Evolutionary conservation across 2,113 vertebrate genomes (phyloP).

Genomic region (Phylloscopus whistleri): DNA sequence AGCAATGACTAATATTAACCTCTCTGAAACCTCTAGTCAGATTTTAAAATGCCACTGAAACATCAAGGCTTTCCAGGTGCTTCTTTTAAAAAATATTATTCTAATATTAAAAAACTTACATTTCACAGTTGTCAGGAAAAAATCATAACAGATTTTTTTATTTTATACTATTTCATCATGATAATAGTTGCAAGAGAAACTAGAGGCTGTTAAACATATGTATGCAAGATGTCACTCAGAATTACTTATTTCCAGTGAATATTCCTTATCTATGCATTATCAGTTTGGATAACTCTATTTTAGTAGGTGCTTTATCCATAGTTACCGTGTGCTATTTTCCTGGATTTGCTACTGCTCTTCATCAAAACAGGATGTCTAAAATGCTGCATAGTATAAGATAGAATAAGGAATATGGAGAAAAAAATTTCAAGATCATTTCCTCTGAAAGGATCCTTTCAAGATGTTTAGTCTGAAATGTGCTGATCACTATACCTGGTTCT

Average conservation of each 20-base stretch:
- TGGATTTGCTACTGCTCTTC: not conserved
- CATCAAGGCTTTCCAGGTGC: not conserved
- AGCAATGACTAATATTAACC: not conserved
- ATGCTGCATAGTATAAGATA: not conserved
- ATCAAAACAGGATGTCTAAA: not conserved
- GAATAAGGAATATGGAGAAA: not conserved
- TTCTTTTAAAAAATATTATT: constrained; percentile 8
- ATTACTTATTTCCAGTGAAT: constrained; percentile 50
- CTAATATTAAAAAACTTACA: not conserved
- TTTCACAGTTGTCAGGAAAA: not conserved
- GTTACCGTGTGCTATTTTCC: constrained; percentile 19
- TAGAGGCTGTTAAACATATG: constrained; percentile 18
- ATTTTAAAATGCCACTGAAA: constrained; percentile 4
- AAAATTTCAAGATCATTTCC: not conserved
- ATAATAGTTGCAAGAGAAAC: constrained; percentile 52
- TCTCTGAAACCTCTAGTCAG: not conserved
- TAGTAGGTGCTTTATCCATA: constrained; percentile 34
- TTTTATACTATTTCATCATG: constrained; percentile 50
- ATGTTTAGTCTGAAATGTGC: not conserved
- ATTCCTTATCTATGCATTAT: constrained; percentile 42
- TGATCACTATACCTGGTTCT: not conserved
- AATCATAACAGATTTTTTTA: not conserved
- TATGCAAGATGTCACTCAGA: constrained; percentile 34
- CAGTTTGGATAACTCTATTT: constrained; percentile 47
- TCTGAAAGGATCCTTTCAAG: not conserved